phyloP scores from a whole-genome alignment of 2,113 vertebrate genomes.

The Argyrosomus japonicus region DNA sequence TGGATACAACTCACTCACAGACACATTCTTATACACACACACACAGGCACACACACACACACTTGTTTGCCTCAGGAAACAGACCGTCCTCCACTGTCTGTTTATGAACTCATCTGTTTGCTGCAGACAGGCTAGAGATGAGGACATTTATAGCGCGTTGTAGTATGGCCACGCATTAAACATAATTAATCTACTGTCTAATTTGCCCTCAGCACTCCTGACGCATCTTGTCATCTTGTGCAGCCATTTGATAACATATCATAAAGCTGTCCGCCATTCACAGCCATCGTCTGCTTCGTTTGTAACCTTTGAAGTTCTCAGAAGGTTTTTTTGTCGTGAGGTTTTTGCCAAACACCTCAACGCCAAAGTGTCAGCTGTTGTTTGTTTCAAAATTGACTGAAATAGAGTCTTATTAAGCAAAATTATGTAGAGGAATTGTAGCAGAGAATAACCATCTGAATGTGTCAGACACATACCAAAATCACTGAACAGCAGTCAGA shows the following conservation, averaged over 20 bases:
- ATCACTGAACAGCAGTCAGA: slow-evolving; percentile 21
- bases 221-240: slow-evolving; percentile 59
- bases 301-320: slow-evolving; percentile 38
- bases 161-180: slow-evolving; percentile 41
- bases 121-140: slow-evolving; percentile 62
- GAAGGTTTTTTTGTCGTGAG: slow-evolving; percentile 1
- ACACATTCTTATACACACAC: slow-evolving; percentile 10
- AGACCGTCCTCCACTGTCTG: slow-evolving; percentile 58
- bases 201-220: slow-evolving; percentile 61
- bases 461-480: not conserved
- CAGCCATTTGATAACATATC: slow-evolving; percentile 44
- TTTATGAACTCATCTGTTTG: slow-evolving; percentile 79
- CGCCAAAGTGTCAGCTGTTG: not conserved
- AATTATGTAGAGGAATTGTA: slow-evolving; percentile 6
- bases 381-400: slow-evolving; percentile 28
- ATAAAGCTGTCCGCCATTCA: slow-evolving; percentile 36
- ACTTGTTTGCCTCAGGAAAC: slow-evolving; percentile 59
- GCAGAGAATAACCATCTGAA: slow-evolving; percentile 21
- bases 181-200: slow-evolving; percentile 73
- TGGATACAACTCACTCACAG: slow-evolving; percentile 20
- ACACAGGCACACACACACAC: not conserved
- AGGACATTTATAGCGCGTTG: slow-evolving; percentile 66
- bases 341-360: slow-evolving; percentile 3
- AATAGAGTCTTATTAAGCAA: slow-evolving; percentile 12
- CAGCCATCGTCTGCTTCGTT: slow-evolving; percentile 42